Evolutionary conservation across 2,113 vertebrate species (phyloP).

Genomic region (Isichthys henryi): DNA sequence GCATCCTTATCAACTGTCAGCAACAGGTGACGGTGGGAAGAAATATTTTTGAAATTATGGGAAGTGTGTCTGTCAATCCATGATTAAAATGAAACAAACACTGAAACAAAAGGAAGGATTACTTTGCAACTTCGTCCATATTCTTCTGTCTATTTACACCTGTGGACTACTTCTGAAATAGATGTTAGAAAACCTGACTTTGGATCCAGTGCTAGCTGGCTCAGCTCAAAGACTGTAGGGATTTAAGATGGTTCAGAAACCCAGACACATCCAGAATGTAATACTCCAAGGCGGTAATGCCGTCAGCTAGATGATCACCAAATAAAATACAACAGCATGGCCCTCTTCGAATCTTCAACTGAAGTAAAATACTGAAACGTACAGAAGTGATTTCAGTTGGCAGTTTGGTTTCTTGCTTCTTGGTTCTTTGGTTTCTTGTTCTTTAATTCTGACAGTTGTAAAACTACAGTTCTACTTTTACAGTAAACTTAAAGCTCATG

Average conservation of each 20-base stretch:
- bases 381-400: neutral
- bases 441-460: neutral
- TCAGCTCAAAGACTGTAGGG: neutral
- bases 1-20: neutral
- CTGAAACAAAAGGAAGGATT: neutral
- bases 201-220: neutral
- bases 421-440: too few relatives aligned
- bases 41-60: neutral
- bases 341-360: neutral
- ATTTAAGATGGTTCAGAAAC: neutral
- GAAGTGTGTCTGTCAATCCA: neutral
- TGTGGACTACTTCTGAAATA: neutral
- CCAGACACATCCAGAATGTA: neutral
- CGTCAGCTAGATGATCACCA: neutral
- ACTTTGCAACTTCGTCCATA: neutral
- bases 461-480: neutral
- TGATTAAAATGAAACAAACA: neutral
- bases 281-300: neutral
- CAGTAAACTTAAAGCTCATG: neutral
- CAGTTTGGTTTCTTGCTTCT: neutral
- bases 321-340: neutral
- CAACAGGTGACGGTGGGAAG: neutral
- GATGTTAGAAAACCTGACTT: neutral
- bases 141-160: neutral
- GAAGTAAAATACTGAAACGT: neutral